Base-by-base conservation (phyloP, 2,888 invertebrate genomes). In the Aphodius granarius region DNA sequence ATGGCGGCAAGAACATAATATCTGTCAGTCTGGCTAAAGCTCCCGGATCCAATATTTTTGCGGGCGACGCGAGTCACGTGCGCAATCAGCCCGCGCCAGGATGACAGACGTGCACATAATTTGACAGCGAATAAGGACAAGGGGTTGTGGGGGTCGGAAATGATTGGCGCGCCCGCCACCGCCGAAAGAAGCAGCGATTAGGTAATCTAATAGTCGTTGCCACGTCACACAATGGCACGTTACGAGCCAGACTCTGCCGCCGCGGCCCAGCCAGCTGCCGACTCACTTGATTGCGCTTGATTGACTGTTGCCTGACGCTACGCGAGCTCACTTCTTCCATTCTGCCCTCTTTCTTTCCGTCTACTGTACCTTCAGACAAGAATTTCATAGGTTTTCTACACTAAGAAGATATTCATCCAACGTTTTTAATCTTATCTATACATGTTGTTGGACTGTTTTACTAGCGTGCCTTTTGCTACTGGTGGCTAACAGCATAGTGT, bases 51-150 rank as follows among this genome's bases (percentile, higher is more conserved):
- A 80, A 81, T 81, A 68, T 68, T 68, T 68, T 68, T 22, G 19
- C 22, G 68, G 81, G 80, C 81, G 81, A n/a, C 82, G 80, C 77
- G 77, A 84, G 85, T 86, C 86, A 86, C 86, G 86, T 85, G 85
- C 85, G 83, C 82, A 82, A 82, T 82, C 82, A 83, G 83, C 84
- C 84, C 84, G 83, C 81, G 83, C 82, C 81, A 83, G 85, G 85
- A 86, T 86, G 86, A 86, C 86, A 86, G 86, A 86, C 86, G 85
- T 83, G 85, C 86, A 86, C 86, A 86, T 86, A 86, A 86, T 86
- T 86, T 86, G 86, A 86, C 87, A 86, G 86, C 86, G 86, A 86
- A 87, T 86, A 86, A 85, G 86, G 84, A 83, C 83, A 82, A 82
- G 83, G 83, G 43, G 43, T 63, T 6, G 43, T 13, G 43, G 43